Base-by-base conservation (phyloP, 2,113 vertebrate species). In the Protobothrops flavoviridis region DNA sequence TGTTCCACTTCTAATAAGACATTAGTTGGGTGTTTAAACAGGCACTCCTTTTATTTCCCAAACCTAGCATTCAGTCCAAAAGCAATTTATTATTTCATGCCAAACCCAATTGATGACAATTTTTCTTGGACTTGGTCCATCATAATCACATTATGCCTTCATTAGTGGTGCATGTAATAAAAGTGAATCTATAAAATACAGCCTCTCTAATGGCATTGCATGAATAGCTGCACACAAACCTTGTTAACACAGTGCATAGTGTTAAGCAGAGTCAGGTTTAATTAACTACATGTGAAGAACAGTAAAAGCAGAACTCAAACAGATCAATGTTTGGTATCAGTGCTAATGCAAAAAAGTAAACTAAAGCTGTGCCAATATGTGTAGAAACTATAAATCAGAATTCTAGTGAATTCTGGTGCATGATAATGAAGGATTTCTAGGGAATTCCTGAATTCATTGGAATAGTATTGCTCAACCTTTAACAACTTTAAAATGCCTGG, bases 101-200 rank as follows among this genome's bases (percentile, higher is more conserved):
- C 89, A 64, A 93, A 87, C 55, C 74, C 88, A 90, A 90, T 87
- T 90, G 92, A 90, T 89, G 90, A 90, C 89, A 53, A 53, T 90
- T 93, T 93, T 85, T 89, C 89, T 90, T 90, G 89, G 92, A 90
- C 89, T 43, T 21, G 45, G 89, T 90, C 92, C 92, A 93, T 93
- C 92, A 87, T 93, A 93, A 93, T 93, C 55, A 10, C 48, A 93
- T 93, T 93, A 93, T 87, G 92, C 89, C 92, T 93, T 93, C 89
- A 93, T 93, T 93, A 93, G 89, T 56, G 23, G 56, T 26, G 48
- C 81, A 53, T 87, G 88, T 90, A 93, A 90, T 90, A 93, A 93
- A 93, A 93, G 86, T 90, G 92, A 90, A 93, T 93, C 92, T 93
- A 93, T 93, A 90, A 90, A 93, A 93, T 81, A 43, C 81, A 61